Base-by-base conservation (phyloP, 2,888 invertebrate species). In the Acleris laterana region DNA sequence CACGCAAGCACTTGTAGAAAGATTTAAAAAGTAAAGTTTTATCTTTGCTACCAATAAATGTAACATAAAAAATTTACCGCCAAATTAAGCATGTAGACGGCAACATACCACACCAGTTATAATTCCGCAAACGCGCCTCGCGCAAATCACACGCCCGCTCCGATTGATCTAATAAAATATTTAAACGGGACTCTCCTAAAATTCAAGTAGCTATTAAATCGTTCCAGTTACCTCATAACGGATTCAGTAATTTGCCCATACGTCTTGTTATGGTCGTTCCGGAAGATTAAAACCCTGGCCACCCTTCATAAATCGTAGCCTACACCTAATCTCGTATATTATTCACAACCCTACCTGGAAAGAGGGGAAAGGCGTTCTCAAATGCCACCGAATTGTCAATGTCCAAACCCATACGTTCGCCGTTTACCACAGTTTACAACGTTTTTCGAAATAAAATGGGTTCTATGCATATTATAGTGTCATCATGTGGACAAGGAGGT, bases 381-480 rank as follows among this genome's bases (percentile, higher is more conserved):
- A 81, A 79, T 78, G 74, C 76, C 74, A 73, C 72, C 78, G 83
- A 87, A 88, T 84, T 87, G 89, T 88, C 88, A 85, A 86, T 87
- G 82, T 77, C 72, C 74, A 59, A 64, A 32, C 56, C 61, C 44
- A 65, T 62, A 52, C 50, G 55, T 60, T 52, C 42, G 61, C 69
- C 68, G 63, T 71, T 74, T 70, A 75, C 75, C 71, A 74, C 75
- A 76, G 79, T 81, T 81, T 80, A 79, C 82, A 78, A 77, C 82
- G 81, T 78, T 82, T 79, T 85, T 82, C 77, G 83, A 87, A 88
- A 90, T 90, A 91, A 91, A 90, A 85, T 87, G 85, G 84, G 83
- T 78, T 87, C 90, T 83, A 90, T 93, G 89, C 92, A 93, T 93
- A 90, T 89, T 89, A 88, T 78, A 93, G 90, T 88, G 88, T 85